Base-by-base conservation (phyloP, 2,797 vertebrate species). In the Loriculus beryllinus region DNA sequence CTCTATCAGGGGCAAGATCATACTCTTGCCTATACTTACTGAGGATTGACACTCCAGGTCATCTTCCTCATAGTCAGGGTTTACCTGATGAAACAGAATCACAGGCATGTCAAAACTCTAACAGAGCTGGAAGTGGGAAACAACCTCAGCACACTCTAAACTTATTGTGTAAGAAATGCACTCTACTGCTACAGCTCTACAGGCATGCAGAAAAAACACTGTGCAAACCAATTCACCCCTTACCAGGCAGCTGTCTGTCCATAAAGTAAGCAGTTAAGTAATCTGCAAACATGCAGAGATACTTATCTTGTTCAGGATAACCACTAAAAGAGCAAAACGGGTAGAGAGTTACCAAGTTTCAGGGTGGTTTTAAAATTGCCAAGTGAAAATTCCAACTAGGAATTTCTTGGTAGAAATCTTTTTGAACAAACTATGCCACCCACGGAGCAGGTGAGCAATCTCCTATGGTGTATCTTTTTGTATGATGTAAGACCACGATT, bases 11-110 rank as follows among this genome's bases (percentile, higher is more conserved):
- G 96, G 96, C 96, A 92, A 76, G 92, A 92, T 69, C 72, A 68
- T 70, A 77, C 84, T 94, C 97, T 97, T 95, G 95, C 96, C 97
- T 97, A 92, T 98, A 98, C 98, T 98, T 98, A 98, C 98, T 97
- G 97, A 97, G 93, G 98, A 98, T 97, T 98, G 98, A 97, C 96
- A 97, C 96, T 98, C 98, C 98, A 98, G 98, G 96, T 98, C 97
- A 96, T 98, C 98, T 96, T 98, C 98, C 97, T 98, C 97, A 98
- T 98, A 98, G 96, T 98, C 98, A 98, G 98, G 98, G 97, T 98
- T 98, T 97, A 97, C 98, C 98, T 98, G 97, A 97, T 98, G 97
- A 86, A 96, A 98, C 95, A 98, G 97, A 98, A 98, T 95, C 97
- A 97, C 92, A 97, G 96, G 97, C 96, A 97, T n/a, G 97, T 97